Evolutionary conservation across 1,140 invertebrate genomes (phyloP).

Genomic region (Melanaphis sacchari): DNA sequence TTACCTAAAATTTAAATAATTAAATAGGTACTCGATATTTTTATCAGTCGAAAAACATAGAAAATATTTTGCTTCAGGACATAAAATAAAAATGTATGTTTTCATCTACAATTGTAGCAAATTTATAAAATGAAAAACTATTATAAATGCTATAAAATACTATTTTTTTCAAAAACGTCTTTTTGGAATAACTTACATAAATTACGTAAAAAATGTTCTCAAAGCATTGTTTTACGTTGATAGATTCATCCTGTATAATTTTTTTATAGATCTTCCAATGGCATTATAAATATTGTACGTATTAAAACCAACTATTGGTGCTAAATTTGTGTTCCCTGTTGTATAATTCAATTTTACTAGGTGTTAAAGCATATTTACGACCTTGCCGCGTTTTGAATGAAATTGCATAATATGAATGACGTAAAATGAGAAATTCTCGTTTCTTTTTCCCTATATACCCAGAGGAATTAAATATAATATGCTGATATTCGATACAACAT

Average conservation of each 20-base stretch:
- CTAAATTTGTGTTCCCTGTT: neutral
- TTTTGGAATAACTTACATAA: neutral
- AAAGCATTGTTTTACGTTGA: neutral
- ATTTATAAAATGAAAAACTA: neutral
- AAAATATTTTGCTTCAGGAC: neutral
- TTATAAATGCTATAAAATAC: neutral
- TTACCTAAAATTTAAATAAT: neutral
- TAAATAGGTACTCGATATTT: neutral
- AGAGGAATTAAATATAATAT: neutral
- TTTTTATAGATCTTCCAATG: neutral
- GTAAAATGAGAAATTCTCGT: constrained; percentile 34
- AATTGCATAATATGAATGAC: constrained; percentile 22
- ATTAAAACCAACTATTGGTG: neutral
- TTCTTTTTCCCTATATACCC: neutral
- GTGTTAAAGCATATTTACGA: neutral
- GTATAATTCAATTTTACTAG: neutral
- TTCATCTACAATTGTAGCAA: neutral
- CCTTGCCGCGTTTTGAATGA: constrained; percentile 26
- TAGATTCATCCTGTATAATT: neutral
- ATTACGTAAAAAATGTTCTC: neutral
- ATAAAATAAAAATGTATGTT: neutral
- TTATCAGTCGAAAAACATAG: neutral
- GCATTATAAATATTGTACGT: neutral
- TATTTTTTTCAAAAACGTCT: neutral
- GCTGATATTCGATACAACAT: neutral